Conservation (phyloP, 2,888 invertebrate genomes). For the Tenthredo notha region DNA sequence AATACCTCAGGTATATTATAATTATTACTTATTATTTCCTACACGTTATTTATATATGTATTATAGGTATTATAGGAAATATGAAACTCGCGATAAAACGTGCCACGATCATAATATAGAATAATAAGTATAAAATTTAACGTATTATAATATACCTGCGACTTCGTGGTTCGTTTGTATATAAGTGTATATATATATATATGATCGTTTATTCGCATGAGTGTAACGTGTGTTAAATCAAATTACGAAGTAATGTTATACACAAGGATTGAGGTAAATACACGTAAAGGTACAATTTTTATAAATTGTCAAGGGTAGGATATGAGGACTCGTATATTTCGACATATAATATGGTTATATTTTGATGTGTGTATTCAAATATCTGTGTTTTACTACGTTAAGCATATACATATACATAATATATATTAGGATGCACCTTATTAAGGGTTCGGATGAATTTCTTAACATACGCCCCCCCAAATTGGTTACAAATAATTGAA, state of each 20-base stretch:
- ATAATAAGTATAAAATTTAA: neutral
- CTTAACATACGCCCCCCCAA: no score
- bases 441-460: no score
- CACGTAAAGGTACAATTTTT: neutral
- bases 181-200: neutral
- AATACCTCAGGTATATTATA: neutral
- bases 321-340: neutral
- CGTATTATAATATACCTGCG: neutral
- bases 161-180: neutral
- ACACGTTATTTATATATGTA: neutral
- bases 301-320: neutral
- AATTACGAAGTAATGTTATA: neutral
- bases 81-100: neutral
- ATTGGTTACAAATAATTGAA: no score
- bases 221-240: neutral
- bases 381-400: neutral
- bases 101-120: neutral
- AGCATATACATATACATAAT: neutral
- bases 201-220: neutral
- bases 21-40: neutral
- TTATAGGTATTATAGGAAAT: neutral
- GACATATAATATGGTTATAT: neutral
- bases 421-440: no score
- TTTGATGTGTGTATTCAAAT: neutral
- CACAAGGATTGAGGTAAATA: neutral